Evolutionary conservation across 2,113 vertebrate species (phyloP), one percentile per base, ranked within the genome.

Genomic region (Notothenia coriiceps): DNA sequence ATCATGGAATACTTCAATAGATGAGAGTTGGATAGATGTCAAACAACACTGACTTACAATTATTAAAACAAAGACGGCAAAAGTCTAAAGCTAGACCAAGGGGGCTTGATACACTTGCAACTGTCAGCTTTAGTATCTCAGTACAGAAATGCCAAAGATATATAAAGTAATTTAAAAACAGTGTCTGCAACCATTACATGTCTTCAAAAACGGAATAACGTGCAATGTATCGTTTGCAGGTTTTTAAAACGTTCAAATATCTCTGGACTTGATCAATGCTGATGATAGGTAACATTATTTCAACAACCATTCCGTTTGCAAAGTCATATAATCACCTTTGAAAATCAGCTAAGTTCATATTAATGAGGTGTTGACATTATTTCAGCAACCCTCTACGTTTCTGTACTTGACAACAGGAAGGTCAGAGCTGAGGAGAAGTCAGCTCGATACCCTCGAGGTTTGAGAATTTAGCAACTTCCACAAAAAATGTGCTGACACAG

Each of bases 401-500:
- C 29, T 63, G 22, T 1, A 49, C 29, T 72, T 79, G 25, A 76
- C 6, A 29, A 43, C 50, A 20, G 40, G 22, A 54, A 74, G 65
- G 73, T 70, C 70, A 62, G 18, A 57, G 44, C 52, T 35, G 15
- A 70, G 18, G 40, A 11, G 15, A 70, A 47, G 35, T 62, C 60
- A 54, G 44, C 43, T 22, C 0, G 54, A 79, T 46, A 47, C 18
- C 2, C 57, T 59, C 6, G 40, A 79, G 47, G 35, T 20, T 59
- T 65, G 57, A 47, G 43, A 74, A 87, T 68, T 84, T 50, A 67
- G 74, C 74, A 68, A 71, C 60, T 70, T 71, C 35, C 25, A 63
- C 71, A 79, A 67, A 79, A 83, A 49, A 79, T 6, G 29, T 63
- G 75, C 84, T 86, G 80, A 79, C 35, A 9, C 9, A 52, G 33